A percentile compares a stretch with the other conserved stretches of the same genome.
Evolutionary conservation across 2,888 invertebrate species (phyloP).

Genomic region (Macrophya alboannulata): DNA sequence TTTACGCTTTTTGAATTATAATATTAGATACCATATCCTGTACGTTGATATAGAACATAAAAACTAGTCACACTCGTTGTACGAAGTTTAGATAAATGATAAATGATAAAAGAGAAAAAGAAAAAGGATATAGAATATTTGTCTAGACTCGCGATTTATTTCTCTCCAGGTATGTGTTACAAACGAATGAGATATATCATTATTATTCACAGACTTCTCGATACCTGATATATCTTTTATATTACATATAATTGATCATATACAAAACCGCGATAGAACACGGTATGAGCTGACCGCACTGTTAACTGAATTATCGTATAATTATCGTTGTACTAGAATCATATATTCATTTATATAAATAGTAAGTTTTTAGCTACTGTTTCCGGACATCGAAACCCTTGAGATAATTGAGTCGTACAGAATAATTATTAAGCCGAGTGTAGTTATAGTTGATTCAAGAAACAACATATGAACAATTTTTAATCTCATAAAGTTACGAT

Average conservation of each 20-base stretch:
- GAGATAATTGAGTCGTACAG: slow-evolving; percentile 11
- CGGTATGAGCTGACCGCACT: not conserved
- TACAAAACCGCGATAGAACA: not conserved
- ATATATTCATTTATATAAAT: no score
- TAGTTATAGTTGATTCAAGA: not conserved
- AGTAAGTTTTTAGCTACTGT: not conserved
- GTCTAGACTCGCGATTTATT: not conserved
- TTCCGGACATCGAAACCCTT: not conserved
- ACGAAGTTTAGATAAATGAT: not conserved
- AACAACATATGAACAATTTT: not conserved
- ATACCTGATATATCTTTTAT: no score
- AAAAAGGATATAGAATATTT: not conserved
- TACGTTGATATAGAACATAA: not conserved
- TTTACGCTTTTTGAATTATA: not conserved
- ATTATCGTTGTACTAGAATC: not conserved
- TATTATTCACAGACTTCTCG: not conserved
- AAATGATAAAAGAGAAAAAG: not conserved
- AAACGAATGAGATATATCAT: not conserved
- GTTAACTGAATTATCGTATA: not conserved
- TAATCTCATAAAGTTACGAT: no score
- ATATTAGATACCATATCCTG: no score
- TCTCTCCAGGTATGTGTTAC: not conserved
- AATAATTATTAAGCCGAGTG: no score
- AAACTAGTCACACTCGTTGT: not conserved
- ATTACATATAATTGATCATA: not conserved